A percentile compares a stretch with the other conserved stretches of the same genome.
Conservation (phyloP, 2,113 vertebrate species). For the Mungos mungo region DNA sequence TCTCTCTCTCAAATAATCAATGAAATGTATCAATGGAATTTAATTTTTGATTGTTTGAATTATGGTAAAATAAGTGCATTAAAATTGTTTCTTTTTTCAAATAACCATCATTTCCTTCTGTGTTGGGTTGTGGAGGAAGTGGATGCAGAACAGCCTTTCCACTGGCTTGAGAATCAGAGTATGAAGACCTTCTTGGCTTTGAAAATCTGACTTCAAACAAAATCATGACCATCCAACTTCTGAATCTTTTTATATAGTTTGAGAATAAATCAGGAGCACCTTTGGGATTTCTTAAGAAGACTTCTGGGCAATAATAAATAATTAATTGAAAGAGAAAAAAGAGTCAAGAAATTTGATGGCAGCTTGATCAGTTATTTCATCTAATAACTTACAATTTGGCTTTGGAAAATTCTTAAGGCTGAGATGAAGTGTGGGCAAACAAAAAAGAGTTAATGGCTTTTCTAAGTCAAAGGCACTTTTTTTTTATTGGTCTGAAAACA, state of each 20-base stretch:
- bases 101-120: background rate
- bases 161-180: background rate
- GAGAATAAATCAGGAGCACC: background rate
- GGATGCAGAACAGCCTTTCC: background rate
- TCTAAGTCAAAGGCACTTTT: slow-evolving; percentile 58
- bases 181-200: background rate
- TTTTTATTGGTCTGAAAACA: slow-evolving; percentile 75
- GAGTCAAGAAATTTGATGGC: background rate
- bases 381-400: background rate
- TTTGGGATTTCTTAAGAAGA: background rate
- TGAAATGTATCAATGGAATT: background rate
- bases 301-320: background rate
- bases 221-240: background rate
- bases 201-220: background rate
- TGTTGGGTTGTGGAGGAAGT: background rate
- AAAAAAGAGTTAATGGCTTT: slow-evolving; percentile 69
- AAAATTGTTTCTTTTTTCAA: background rate
- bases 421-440: background rate
- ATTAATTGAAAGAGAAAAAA: background rate
- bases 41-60: background rate
- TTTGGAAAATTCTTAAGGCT: background rate
- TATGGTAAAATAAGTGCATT: background rate
- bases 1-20: too few species aligned
- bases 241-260: background rate
- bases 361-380: background rate